A percentile compares a stretch with the other conserved stretches of the same genome.
Evolutionary conservation across 2,888 invertebrate genomes (phyloP).

Genomic region (Oasisia sp.): DNA sequence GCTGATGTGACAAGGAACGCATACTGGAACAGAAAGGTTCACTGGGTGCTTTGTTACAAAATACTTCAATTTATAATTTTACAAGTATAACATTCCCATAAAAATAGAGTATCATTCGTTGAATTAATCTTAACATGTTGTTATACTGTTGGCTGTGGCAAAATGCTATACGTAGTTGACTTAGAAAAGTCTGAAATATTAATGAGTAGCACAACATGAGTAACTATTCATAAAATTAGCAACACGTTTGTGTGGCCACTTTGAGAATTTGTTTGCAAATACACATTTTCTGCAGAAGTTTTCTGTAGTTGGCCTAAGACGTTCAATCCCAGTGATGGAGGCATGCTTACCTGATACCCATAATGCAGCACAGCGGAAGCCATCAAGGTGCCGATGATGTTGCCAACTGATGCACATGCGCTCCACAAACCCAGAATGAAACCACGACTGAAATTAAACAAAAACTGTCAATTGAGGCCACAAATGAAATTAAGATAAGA

Average conservation of each 20-base stretch:
- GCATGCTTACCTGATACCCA: slow-evolving; percentile 66
- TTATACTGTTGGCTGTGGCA: no score
- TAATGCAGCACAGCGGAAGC: slow-evolving; percentile 65
- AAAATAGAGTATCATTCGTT: no score
- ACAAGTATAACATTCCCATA: background rate
- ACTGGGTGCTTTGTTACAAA: background rate
- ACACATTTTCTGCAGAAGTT: background rate
- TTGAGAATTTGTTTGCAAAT: no score
- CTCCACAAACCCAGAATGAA: slow-evolving; percentile 68
- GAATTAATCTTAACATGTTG: no score
- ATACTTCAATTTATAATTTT: background rate
- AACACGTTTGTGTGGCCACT: no score
- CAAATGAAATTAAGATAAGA: no score
- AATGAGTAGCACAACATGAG: no score
- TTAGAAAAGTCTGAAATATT: no score
- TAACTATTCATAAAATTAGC: no score
- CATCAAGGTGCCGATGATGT: slow-evolving; percentile 67
- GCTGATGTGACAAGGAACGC: slow-evolving; percentile 66
- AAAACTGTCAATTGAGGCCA: background rate
- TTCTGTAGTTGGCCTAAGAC: background rate
- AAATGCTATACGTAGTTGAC: no score
- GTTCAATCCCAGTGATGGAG: background rate
- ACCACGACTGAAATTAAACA: slow-evolving; percentile 64
- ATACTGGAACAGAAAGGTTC: slow-evolving; percentile 57
- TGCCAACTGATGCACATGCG: slow-evolving; percentile 69